phyloP scores from a whole-genome alignment of 92 coral and sea anemone species.

The Zoanthus sociatus region DNA sequence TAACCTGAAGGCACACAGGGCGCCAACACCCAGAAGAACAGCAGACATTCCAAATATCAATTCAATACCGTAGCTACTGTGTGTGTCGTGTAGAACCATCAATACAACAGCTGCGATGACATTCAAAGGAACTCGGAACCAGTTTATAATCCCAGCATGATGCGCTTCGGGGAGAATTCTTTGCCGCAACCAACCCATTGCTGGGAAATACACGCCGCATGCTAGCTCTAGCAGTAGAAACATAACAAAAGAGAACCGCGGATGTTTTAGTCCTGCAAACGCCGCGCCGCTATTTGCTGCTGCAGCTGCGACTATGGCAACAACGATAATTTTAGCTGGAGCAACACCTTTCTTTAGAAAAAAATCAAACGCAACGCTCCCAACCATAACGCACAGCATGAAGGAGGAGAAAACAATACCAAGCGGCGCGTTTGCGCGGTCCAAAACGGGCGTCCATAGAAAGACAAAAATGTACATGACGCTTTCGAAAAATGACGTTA shows the following conservation, averaged over 20 bases:
- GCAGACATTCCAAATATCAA: constrained; percentile 96
- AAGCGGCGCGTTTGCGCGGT: constrained; percentile 90
- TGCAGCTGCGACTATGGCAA: constrained; percentile 80
- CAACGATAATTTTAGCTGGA: constrained; percentile 75
- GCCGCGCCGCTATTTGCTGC: constrained; percentile 88
- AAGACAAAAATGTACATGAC: constrained; percentile 98
- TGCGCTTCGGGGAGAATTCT: constrained; percentile 96
- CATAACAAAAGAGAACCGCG: constrained; percentile 89
- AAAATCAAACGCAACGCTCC: constrained; percentile 81
- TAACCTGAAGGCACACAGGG: constrained; percentile 76
- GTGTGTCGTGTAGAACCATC: constrained; percentile 96
- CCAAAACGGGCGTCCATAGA: constrained; percentile 98
- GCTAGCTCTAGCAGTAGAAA: constrained; percentile 87
- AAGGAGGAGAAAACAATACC: constrained; percentile 95
- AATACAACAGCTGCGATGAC: constrained; percentile 93
- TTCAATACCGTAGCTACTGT: constrained; percentile 94
- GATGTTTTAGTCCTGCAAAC: constrained; percentile 91
- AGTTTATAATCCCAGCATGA: constrained; percentile 97
- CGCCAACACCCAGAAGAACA: constrained; percentile 80
- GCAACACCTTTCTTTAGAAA: constrained; percentile 72
- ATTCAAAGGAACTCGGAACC: constrained; percentile 97
- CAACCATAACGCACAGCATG: constrained; percentile 95
- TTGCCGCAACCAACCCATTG: constrained; percentile 98
- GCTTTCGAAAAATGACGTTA: constrained; percentile 95
- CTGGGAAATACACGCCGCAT: constrained; percentile 97